Evolutionary conservation across 2,888 invertebrate genomes (phyloP), one percentile per base, ranked within the genome.

Genomic region (Metopia argyrocephala): DNA sequence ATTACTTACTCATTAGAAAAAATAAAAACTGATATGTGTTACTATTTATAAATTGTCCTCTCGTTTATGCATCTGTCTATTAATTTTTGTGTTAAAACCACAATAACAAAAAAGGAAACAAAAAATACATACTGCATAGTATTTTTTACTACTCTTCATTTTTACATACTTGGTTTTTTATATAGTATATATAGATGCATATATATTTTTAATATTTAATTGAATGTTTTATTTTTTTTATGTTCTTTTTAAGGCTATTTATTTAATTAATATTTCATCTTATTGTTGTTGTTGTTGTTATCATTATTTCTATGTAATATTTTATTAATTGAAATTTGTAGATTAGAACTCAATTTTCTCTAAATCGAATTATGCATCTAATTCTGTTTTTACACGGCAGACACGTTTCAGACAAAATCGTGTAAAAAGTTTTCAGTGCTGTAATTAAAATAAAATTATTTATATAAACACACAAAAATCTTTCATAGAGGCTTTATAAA

Each of bases 41-140:
- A 54, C 64, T 76, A 74, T 74, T 65, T 76, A 54, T 69, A 69
- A 54, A 69, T 69, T 76, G 65, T 73, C 64, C 59, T 73, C 20
- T 59, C 21, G 64, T 20, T 64, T 27, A 69, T 50, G 21, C 21
- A 52, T 20, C 20, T 52, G 20, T 21, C 38, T 38, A 21, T 56
- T 28, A 25, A 23, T n/a, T 46, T 21, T 64, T n/a, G 25, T 46
- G 18, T 38, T 38, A 38, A 9, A 38, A 38, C 9, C 9, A 12
- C 3, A 1, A 38, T 1, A 38, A 12, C 9, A 31, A 31, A 31
- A 3, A 31, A 31, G 9, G 9, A 54, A 25, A 54, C 2, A 54
- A 20, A 69, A 69, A 31, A 28, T 28, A 23, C 46, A 38, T 38
- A 27, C 59, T 75, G 25, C 38, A 50, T 38, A 48, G 27, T 27